These are phyloP conservation scores for Zoanthus gigantus DNA, from an alignment of 92 coral and sea anemone species.

Conservation along the genomic window DNA sequence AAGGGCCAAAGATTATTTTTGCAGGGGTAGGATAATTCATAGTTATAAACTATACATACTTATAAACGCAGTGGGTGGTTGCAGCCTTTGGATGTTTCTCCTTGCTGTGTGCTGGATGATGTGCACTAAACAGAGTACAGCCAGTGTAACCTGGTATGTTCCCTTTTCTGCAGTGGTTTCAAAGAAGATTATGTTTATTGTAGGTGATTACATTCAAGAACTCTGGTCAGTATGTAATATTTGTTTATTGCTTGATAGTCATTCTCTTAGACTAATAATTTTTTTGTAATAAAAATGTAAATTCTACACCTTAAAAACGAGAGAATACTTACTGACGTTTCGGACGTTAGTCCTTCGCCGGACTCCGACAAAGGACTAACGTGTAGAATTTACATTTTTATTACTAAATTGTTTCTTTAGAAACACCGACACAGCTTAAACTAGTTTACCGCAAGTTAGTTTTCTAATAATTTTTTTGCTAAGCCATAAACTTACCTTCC, in stretches of 20 bases:
- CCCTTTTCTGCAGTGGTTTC: slow-evolving; percentile 63
- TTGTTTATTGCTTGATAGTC: no score
- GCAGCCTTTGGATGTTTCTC: slow-evolving; percentile 77
- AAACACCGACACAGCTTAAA: no score
- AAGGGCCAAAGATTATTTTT: background rate
- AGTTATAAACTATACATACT: slow-evolving; percentile 51
- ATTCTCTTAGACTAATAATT: no score
- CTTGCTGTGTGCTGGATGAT: slow-evolving; percentile 78
- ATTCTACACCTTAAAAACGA: no score
- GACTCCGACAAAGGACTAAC: no score
- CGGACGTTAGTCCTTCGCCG: background rate
- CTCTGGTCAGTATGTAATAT: background rate
- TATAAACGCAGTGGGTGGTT: slow-evolving; percentile 86
- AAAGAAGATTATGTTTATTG: no score
- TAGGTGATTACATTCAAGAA: background rate
- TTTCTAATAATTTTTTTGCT: background rate
- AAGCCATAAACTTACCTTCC: slow-evolving; percentile 62
- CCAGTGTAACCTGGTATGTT: slow-evolving; percentile 97
- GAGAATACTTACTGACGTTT: background rate
- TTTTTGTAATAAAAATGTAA: background rate
- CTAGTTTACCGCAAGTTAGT: no score
- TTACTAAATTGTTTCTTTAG: no score
- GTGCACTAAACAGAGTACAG: slow-evolving; percentile 74
- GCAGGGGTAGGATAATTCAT: background rate
- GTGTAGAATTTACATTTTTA: no score